Conservation (phyloP, 2,797 vertebrate genomes). For the Lithobates pipiens region DNA sequence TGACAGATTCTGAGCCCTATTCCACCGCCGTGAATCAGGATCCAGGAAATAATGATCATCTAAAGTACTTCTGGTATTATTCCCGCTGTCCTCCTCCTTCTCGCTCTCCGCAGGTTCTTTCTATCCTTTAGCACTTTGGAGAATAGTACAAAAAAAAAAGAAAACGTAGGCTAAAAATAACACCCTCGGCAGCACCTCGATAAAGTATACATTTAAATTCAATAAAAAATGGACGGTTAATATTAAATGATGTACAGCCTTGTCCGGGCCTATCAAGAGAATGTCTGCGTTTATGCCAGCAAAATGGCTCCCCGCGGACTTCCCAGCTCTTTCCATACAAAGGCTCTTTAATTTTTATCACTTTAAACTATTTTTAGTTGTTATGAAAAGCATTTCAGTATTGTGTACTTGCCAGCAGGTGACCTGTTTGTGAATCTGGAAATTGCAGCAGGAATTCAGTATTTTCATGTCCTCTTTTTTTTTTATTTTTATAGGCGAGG, state of each 20-base stretch:
- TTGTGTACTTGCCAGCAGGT: slow-evolving; percentile 7
- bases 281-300: slow-evolving; percentile 48
- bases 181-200: slow-evolving; percentile 25
- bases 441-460: not conserved
- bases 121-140: slow-evolving; percentile 20
- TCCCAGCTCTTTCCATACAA: not conserved
- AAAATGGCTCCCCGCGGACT: slow-evolving; percentile 39
- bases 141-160: slow-evolving; percentile 20
- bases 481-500: too few relatives aligned
- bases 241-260: slow-evolving; percentile 50
- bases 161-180: slow-evolving; percentile 37
- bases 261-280: slow-evolving; percentile 47
- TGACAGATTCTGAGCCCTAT: slow-evolving; percentile 6
- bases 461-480: not conserved
- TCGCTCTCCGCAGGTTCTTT: slow-evolving; percentile 8
- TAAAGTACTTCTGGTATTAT: slow-evolving; percentile 15
- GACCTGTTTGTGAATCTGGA: not conserved
- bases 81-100: slow-evolving; percentile 9
- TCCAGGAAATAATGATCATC: slow-evolving; percentile 29
- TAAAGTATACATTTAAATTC: slow-evolving; percentile 50
- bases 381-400: slow-evolving; percentile 14
- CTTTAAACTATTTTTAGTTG: slow-evolving; percentile 36
- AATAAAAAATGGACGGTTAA: slow-evolving; percentile 45
- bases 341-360: slow-evolving; percentile 44
- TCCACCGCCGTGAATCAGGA: not conserved